These are phyloP conservation scores for Lerista edwardsae DNA, from an alignment of 2,797 vertebrate species.

Conservation along the genomic window DNA sequence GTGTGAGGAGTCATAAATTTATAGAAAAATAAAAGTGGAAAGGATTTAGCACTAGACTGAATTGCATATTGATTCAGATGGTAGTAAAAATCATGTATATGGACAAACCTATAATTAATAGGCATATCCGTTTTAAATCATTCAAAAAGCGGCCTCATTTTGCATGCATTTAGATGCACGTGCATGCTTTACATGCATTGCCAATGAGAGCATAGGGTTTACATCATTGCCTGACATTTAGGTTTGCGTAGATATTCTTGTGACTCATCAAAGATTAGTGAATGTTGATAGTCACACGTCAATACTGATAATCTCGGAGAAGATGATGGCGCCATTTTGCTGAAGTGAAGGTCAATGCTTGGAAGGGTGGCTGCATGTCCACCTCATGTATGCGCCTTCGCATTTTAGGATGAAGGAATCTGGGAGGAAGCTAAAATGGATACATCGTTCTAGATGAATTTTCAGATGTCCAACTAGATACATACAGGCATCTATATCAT, in stretches of 20 bases:
- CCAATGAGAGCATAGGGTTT: background rate
- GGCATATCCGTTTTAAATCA: constrained; percentile 48
- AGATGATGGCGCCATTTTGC: background rate
- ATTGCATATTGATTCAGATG: constrained; percentile 61
- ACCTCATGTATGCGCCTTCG: no score
- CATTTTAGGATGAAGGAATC: no score
- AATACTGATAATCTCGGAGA: background rate
- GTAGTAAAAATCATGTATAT: constrained; percentile 53
- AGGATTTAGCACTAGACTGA: constrained; percentile 53
- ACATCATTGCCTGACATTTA: background rate
- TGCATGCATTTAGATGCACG: background rate
- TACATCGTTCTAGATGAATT: background rate
- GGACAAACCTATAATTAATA: constrained; percentile 54
- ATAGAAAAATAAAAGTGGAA: constrained; percentile 63
- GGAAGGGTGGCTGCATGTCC: no score
- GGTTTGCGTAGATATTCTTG: background rate
- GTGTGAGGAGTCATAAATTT: constrained; percentile 55
- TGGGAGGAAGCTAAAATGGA: no score
- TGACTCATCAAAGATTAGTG: background rate
- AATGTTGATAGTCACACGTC: background rate
- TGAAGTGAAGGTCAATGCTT: no score
- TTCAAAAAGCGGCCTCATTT: constrained; percentile 16
- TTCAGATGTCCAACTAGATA: background rate
- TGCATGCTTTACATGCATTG: background rate
- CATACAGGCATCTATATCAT: background rate